Percentiles rank a stretch among this genome's conserved stretches.
These are phyloP conservation scores for Synergus gifuensis DNA, from an alignment of 2,888 invertebrate species.

Conservation along the genomic window DNA sequence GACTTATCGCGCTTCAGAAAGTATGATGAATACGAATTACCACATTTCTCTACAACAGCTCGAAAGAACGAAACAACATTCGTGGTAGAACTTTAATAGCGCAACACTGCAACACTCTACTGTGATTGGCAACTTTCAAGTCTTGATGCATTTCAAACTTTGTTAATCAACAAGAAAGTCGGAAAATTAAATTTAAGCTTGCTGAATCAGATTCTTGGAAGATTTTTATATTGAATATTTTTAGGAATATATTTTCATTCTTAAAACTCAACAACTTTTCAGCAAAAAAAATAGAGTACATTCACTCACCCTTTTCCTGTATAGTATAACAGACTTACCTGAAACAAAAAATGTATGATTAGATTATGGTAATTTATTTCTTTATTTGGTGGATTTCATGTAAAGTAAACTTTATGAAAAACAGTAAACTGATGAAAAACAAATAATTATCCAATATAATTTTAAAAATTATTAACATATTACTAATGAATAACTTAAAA, in stretches of 20 bases:
- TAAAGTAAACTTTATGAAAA: too few species aligned
- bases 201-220: background rate
- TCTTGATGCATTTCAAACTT: background rate
- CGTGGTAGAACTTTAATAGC: background rate
- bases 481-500: too few species aligned
- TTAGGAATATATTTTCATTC: background rate
- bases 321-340: background rate
- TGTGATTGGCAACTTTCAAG: background rate
- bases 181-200: background rate
- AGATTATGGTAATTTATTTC: too few species aligned
- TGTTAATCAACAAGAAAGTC: background rate
- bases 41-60: conserved; percentile 44
- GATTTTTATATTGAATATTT: background rate
- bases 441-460: too few species aligned
- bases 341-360: background rate
- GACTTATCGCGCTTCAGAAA: conserved; percentile 68
- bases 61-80: conserved; percentile 17
- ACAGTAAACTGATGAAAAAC: too few species aligned
- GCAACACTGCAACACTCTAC: background rate
- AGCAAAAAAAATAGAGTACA: background rate
- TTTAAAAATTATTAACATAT: too few species aligned
- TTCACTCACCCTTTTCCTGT: background rate
- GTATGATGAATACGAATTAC: conserved; percentile 67
- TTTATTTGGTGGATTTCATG: too few species aligned
- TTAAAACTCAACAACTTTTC: background rate